Evolutionary conservation across 2,113 vertebrate species (phyloP).

Genomic region (Dasyprocta punctata): DNA sequence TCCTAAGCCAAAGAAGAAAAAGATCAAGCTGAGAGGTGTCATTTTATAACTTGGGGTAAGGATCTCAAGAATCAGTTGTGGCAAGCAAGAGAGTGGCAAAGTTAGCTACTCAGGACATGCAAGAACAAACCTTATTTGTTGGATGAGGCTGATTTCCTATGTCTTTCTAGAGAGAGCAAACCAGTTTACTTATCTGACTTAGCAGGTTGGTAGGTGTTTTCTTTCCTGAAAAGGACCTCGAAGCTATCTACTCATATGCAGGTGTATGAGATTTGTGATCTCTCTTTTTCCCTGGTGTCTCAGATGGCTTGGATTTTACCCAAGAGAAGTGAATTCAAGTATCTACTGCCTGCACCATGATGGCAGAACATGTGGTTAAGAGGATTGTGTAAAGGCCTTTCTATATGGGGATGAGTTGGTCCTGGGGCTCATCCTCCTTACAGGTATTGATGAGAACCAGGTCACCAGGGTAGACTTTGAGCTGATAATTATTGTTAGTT

Average conservation of each 20-base stretch:
- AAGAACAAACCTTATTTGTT: background rate
- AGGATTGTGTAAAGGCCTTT: too few relatives aligned
- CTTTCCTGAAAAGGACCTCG: background rate
- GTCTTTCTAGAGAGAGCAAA: background rate
- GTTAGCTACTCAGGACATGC: background rate
- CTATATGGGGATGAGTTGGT: too few relatives aligned
- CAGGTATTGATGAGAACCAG: background rate
- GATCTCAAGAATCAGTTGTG: too few relatives aligned
- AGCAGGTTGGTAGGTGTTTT: background rate
- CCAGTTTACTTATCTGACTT: background rate
- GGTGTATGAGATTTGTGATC: background rate
- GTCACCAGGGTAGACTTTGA: background rate
- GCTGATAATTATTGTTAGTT: background rate
- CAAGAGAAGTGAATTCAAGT: too few relatives aligned
- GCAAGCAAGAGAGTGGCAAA: background rate
- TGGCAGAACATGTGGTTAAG: too few relatives aligned
- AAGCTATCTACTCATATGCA: background rate
- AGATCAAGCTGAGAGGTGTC: too few relatives aligned
- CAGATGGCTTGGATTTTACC: background rate
- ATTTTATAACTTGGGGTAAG: too few relatives aligned
- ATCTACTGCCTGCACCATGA: too few relatives aligned
- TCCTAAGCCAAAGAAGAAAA: too few relatives aligned
- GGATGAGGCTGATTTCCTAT: background rate
- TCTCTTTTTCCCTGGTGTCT: background rate
- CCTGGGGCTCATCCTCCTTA: background rate